Evolutionary conservation across 1,140 invertebrate species (phyloP).

Genomic region (Lordiphosa stackelbergi): DNA sequence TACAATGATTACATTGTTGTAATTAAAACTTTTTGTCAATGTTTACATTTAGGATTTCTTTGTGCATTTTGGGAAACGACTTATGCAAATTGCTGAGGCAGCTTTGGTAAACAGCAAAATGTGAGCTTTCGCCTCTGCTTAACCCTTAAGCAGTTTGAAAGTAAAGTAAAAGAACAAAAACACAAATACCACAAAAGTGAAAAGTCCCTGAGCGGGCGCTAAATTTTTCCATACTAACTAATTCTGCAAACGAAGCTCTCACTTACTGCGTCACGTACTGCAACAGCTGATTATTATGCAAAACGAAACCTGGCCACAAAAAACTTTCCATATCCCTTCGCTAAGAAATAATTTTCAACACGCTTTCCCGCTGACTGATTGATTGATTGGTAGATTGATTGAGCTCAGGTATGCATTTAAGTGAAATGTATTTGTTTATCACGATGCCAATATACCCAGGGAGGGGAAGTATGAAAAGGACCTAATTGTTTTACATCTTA

Average conservation of each 20-base stretch:
- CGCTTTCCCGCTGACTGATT: conserved; percentile 55
- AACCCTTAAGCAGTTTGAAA: conserved; percentile 6
- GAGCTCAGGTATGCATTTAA: conserved; percentile 45
- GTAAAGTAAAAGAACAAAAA: conserved; percentile 1
- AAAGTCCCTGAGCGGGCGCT: too few relatives aligned
- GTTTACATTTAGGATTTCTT: conserved; percentile 42
- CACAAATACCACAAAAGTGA: not conserved
- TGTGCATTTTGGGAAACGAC: conserved; percentile 4
- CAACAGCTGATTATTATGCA: conserved; percentile 54
- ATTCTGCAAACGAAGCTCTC: conserved; percentile 12
- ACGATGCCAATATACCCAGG: too few relatives aligned
- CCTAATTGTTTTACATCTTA: too few relatives aligned
- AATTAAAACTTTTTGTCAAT: conserved; percentile 63
- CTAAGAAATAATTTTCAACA: conserved; percentile 56
- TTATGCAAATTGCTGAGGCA: conserved; percentile 4
- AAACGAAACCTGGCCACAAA: conserved; percentile 13
- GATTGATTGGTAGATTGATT: conserved; percentile 16
- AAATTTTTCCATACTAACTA: too few relatives aligned
- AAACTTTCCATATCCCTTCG: conserved; percentile 8
- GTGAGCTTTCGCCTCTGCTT: conserved; percentile 1
- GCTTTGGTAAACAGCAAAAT: not conserved
- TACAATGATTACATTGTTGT: conserved; percentile 57
- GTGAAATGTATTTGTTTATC: not conserved
- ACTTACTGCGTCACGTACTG: conserved; percentile 46
- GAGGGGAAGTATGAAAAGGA: too few relatives aligned